A percentile compares a stretch with the other conserved stretches of the same genome.
phyloP scores from a whole-genome alignment of 2,113 vertebrate genomes.

The Acrocephalus arundinaceus region DNA sequence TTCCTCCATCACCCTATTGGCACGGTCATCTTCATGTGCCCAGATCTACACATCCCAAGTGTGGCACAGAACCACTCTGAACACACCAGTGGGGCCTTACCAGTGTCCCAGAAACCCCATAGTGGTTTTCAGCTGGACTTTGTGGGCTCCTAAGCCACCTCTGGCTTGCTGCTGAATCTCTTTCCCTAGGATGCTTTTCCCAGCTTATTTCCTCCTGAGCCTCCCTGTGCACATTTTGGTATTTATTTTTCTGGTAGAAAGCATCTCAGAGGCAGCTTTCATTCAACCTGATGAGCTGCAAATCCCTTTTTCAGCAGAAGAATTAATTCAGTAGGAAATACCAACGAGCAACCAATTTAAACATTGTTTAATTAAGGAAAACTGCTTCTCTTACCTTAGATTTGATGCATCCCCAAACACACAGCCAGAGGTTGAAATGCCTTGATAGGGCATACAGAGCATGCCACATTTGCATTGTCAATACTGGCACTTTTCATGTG shows the following conservation, averaged over 20 bases:
- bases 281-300: background rate
- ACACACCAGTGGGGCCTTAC: rapidly evolving
- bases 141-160: background rate
- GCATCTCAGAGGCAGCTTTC: background rate
- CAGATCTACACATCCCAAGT: rapidly evolving
- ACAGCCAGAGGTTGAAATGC: background rate
- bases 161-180: background rate
- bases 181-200: background rate
- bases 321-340: background rate
- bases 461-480: background rate
- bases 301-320: background rate
- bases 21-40: rapidly evolving
- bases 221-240: background rate
- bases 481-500: background rate
- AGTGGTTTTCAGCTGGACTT: background rate
- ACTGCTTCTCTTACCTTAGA: background rate
- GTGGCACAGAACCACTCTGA: rapidly evolving
- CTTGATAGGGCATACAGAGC: background rate
- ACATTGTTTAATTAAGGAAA: background rate
- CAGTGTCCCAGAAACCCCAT: background rate
- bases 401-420: background rate
- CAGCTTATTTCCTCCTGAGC: background rate
- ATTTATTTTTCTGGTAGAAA: background rate
- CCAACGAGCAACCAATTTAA: background rate
- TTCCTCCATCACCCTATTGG: background rate